Conservation (phyloP, 2,888 invertebrate genomes). For the Acleris literana region DNA sequence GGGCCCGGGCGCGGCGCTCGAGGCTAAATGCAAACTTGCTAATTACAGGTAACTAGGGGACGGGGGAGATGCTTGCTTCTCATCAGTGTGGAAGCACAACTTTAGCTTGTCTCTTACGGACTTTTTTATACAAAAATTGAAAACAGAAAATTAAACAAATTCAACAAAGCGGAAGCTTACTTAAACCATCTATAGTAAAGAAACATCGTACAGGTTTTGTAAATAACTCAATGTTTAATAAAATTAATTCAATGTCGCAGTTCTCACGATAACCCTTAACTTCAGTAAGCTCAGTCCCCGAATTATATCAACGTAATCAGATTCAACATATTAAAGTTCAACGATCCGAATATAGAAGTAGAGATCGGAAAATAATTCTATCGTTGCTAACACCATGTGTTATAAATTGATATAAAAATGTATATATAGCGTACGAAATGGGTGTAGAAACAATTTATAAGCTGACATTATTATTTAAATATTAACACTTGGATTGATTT, state of each 20-base stretch:
- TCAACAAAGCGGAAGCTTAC: slow-evolving; percentile 15
- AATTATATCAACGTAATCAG: slow-evolving; percentile 43
- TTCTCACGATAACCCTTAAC: slow-evolving; percentile 40
- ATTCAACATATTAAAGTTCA: slow-evolving; percentile 48
- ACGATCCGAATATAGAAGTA: slow-evolving; percentile 44
- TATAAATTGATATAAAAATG: slow-evolving; percentile 53
- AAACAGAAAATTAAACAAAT: no score
- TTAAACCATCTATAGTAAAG: slow-evolving; percentile 5
- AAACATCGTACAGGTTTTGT: slow-evolving; percentile 12
- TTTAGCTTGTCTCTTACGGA: background rate
- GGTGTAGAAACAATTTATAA: slow-evolving; percentile 58
- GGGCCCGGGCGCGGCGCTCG: slow-evolving; percentile 45
- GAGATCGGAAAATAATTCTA: slow-evolving; percentile 46
- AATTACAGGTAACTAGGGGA: slow-evolving; percentile 49
- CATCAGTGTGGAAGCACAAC: slow-evolving; percentile 13
- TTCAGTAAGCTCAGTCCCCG: slow-evolving; percentile 39
- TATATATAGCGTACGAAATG: slow-evolving; percentile 45
- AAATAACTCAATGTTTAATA: slow-evolving; percentile 27
- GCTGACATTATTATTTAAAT: slow-evolving; percentile 65
- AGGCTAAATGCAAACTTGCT: slow-evolving; percentile 53
- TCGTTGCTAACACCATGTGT: slow-evolving; percentile 47
- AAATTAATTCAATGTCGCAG: slow-evolving; percentile 36
- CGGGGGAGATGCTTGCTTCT: slow-evolving; percentile 31
- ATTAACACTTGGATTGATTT: slow-evolving; percentile 63
- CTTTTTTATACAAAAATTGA: no score